Evolutionary conservation across 1,140 invertebrate species (phyloP), one percentile per base, ranked within the genome.

Genomic region (Ceratina calcarata): DNA sequence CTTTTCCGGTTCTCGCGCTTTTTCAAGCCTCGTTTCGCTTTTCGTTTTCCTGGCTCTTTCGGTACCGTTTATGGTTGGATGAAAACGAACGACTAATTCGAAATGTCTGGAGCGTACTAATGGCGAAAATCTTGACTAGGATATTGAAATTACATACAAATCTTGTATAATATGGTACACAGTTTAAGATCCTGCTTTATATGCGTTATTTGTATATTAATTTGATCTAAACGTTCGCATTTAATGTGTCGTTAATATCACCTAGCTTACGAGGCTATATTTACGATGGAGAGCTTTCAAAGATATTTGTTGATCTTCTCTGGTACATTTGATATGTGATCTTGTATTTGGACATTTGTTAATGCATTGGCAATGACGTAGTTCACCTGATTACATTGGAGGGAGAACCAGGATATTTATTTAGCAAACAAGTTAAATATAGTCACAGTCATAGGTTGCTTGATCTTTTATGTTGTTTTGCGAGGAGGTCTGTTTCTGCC

Each of bases 391-490:
- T 64, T 18, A 65, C 53, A 27, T 45, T 13, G 32, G 68, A 68
- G 49, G 18, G 22, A 8, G 65, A 18, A 49, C 53, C 37, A 60
- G 32, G 7, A 18, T 69, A 45, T 76, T 76, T 76, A 68, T 65
- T 60, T n/a, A 20, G 55, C 74, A 32, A 67, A 20, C 49, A 55
- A 53, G 74, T 58, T 76, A 76, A 76, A 76, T 69, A 60, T 76
- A 69, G 53, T 60, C 10, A 45, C 7, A 45, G 37, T 45, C 65
- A 15, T 76, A 68, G 64, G 27, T 58, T 18, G 32, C 10, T 68
- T 12, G 37, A 15, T 49, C 64, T 76, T 76, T 76, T 76, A 32
- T 10, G n/a, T 69, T 76, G 58, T 58, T 76, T 58, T 58, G 22
- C 20, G 1, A 24, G 32, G 8, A 49, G 68, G 45, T 58, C 55